These are phyloP conservation scores for Pelochelys cantorii DNA, from an alignment of 2,797 vertebrate genomes.

Conservation along the genomic window DNA sequence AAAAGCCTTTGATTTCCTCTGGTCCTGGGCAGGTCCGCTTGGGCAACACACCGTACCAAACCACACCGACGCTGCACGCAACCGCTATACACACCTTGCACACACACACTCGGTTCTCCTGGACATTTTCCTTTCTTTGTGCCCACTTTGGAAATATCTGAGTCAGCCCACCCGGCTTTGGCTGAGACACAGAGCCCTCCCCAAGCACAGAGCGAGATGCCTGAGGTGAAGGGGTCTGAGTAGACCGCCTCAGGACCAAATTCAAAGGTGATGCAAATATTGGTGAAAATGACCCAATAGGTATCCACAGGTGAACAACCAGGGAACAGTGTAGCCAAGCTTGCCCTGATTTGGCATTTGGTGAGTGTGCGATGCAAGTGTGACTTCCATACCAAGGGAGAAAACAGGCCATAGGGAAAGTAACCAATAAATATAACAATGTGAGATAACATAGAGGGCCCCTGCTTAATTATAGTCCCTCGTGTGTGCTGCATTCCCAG, in stretches of 20 bases:
- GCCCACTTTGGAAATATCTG: neutral
- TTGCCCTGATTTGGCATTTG: rapidly evolving
- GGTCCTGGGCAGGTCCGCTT: neutral
- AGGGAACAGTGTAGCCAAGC: neutral
- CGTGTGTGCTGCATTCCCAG: neutral
- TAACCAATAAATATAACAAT: neutral
- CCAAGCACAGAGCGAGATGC: neutral
- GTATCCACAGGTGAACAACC: neutral
- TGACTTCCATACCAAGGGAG: neutral
- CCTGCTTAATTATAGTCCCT: neutral
- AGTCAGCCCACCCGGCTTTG: neutral
- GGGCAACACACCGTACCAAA: neutral
- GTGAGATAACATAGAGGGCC: rapidly evolving
- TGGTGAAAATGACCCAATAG: rapidly evolving
- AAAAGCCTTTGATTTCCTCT: rapidly evolving
- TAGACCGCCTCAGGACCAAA: neutral
- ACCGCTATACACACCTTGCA: neutral
- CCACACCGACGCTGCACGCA: neutral
- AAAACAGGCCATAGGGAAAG: neutral
- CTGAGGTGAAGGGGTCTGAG: neutral
- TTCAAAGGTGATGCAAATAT: neutral
- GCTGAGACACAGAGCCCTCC: neutral
- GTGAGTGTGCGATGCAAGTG: neutral
- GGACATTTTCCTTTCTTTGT: neutral
- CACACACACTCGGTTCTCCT: neutral